phyloP scores from a whole-genome alignment of 2,888 invertebrate species.

The Habroteleia sp. region DNA sequence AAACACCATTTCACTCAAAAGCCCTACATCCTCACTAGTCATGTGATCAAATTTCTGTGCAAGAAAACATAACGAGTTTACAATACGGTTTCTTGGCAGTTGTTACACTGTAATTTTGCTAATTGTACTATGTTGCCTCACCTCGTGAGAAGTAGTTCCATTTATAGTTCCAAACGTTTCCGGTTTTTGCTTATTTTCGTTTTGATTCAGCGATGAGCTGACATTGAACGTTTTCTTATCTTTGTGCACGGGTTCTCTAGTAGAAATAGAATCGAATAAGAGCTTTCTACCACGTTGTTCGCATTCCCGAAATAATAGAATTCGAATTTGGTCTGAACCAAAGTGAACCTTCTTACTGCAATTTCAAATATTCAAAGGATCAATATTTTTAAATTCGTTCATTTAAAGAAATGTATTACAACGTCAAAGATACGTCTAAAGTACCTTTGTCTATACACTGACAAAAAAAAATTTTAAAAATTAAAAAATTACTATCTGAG shows the following conservation, averaged over 20 bases:
- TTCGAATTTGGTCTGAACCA: constrained; percentile 88
- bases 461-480: too few species aligned
- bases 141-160: constrained; percentile 85
- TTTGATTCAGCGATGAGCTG: constrained; percentile 37
- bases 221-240: constrained; percentile 55
- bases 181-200: constrained; percentile 41
- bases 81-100: too few species aligned
- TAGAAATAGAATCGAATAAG: constrained; percentile 90
- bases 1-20: constrained; percentile 95
- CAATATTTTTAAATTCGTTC: too few species aligned
- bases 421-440: too few species aligned
- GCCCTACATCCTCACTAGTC: constrained; percentile 84
- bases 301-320: constrained; percentile 92
- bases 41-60: constrained; percentile 82
- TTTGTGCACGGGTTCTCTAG: constrained; percentile 82
- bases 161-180: constrained; percentile 83
- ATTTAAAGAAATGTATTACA: too few species aligned
- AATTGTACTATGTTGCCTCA: constrained; percentile 71
- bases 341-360: constrained; percentile 84
- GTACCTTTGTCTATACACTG: too few species aligned
- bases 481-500: too few species aligned
- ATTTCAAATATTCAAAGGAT: constrained; percentile 13
- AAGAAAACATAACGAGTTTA: too few species aligned
- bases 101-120: neutral
- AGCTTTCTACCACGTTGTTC: constrained; percentile 90